phyloP scores from a whole-genome alignment of 2,888 invertebrate species.

The Autographa pulchrina region DNA sequence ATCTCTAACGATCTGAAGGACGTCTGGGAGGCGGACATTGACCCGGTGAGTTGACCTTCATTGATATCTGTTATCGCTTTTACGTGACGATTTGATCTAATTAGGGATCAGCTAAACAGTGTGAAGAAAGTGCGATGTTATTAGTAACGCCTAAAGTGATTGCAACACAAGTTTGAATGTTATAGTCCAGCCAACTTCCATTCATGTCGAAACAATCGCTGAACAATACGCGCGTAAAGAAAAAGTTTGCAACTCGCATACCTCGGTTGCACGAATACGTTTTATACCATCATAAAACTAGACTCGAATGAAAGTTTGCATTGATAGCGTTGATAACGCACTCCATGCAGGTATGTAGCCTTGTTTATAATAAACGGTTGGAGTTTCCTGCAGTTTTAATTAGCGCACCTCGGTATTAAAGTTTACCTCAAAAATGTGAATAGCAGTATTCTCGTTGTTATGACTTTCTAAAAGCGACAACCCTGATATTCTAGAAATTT shows the following conservation, averaged over 20 bases:
- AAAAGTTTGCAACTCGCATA: slow-evolving; percentile 39
- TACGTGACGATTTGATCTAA: slow-evolving; percentile 59
- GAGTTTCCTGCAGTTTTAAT: slow-evolving; percentile 15
- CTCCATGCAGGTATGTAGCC: slow-evolving; percentile 14
- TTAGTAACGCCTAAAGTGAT: slow-evolving; percentile 27
- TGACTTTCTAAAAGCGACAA: slow-evolving; percentile 59
- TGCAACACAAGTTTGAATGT: slow-evolving; percentile 29
- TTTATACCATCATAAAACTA: slow-evolving; percentile 39
- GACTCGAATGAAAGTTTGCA: slow-evolving; percentile 48
- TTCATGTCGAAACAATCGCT: slow-evolving; percentile 50
- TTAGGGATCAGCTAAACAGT: slow-evolving; percentile 42
- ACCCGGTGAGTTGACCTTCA: slow-evolving; percentile 92
- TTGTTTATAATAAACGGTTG: slow-evolving; percentile 20
- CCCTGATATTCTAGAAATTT: slow-evolving; percentile 55
- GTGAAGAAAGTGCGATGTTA: slow-evolving; percentile 26
- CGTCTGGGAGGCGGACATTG: slow-evolving; percentile 95
- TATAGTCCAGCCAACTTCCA: slow-evolving; percentile 31
- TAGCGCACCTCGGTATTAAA: neutral
- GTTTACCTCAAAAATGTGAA: neutral
- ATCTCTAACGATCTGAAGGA: slow-evolving; percentile 93
- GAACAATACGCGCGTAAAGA: slow-evolving; percentile 40
- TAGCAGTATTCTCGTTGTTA: neutral
- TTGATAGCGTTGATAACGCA: slow-evolving; percentile 50
- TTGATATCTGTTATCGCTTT: slow-evolving; percentile 74
- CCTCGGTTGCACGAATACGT: slow-evolving; percentile 32